These are phyloP conservation scores for Zaprionus inermis DNA, from an alignment of 1,140 invertebrate species.

Conservation along the genomic window DNA sequence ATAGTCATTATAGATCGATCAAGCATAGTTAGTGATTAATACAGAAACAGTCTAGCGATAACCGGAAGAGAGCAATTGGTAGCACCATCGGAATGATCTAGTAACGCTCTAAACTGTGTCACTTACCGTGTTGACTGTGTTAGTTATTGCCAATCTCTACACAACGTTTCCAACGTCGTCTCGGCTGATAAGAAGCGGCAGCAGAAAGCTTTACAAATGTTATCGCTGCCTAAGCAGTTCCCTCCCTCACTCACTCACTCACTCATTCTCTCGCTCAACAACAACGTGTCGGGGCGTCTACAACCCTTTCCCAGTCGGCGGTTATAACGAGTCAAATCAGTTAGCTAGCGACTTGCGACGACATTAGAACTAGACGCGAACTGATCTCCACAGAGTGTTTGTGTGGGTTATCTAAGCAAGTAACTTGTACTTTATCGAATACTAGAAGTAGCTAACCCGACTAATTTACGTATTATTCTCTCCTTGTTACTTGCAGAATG, in stretches of 20 bases:
- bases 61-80: conserved; percentile 8
- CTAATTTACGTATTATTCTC: conserved; percentile 35
- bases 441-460: conserved; percentile 28
- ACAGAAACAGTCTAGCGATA: not conserved
- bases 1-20: not conserved
- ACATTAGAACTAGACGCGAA: conserved; percentile 33
- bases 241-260: not conserved
- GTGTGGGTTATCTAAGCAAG: conserved; percentile 7
- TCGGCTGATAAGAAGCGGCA: conserved; percentile 29
- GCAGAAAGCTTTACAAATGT: conserved; percentile 23
- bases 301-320: conserved; percentile 53
- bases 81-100: not conserved
- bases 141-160: conserved; percentile 8
- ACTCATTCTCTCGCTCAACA: not conserved
- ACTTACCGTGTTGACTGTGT: conserved; percentile 1
- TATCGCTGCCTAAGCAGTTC: conserved; percentile 21
- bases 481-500: conserved; percentile 86
- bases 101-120: not conserved
- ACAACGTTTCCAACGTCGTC: conserved; percentile 4
- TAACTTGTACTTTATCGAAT: not conserved
- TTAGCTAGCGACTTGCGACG: conserved; percentile 61
- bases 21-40: not conserved
- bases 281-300: not conserved
- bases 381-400: conserved; percentile 24
- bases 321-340: conserved; percentile 65